phyloP scores from a whole-genome alignment of 2,797 vertebrate species.

The Melanotaenia nigrans region DNA sequence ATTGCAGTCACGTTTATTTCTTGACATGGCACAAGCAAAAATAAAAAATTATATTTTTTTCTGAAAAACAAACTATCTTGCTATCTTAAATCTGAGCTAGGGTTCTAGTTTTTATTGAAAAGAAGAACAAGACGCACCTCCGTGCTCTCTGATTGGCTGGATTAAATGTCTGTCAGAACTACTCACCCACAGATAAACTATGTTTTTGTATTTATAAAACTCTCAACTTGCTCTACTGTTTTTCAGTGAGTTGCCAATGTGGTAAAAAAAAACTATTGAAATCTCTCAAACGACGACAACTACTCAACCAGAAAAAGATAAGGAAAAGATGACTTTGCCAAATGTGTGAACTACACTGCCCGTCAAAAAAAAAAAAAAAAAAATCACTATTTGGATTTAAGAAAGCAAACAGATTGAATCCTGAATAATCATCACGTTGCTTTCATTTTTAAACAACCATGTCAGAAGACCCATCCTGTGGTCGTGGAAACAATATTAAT shows the following conservation, averaged over 20 bases:
- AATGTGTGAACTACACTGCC: too few relatives aligned
- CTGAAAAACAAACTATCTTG: background rate
- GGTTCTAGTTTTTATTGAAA: too few relatives aligned
- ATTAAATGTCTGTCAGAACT: constrained; percentile 47
- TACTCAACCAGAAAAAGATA: background rate
- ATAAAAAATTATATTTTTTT: background rate
- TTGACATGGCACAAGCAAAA: constrained; percentile 13
- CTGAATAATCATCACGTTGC: too few relatives aligned
- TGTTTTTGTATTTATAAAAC: constrained; percentile 15
- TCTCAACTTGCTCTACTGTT: constrained; percentile 8
- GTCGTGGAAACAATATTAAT: too few relatives aligned
- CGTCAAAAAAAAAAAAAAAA: too few relatives aligned
- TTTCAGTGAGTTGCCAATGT: background rate
- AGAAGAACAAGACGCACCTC: too few relatives aligned
- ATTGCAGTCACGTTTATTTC: constrained; percentile 18
- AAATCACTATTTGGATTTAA: too few relatives aligned
- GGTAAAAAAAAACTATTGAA: background rate
- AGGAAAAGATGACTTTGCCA: too few relatives aligned
- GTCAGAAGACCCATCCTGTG: too few relatives aligned
- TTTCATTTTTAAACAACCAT: too few relatives aligned
- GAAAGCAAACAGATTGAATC: too few relatives aligned
- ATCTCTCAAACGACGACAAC: background rate
- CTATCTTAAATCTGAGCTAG: background rate
- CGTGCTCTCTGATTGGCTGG: constrained; percentile 51
- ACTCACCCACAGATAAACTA: constrained; percentile 21